These are phyloP conservation scores for Peromyscus nudipes DNA, from an alignment of 2,797 vertebrate genomes.

Conservation along the genomic window DNA sequence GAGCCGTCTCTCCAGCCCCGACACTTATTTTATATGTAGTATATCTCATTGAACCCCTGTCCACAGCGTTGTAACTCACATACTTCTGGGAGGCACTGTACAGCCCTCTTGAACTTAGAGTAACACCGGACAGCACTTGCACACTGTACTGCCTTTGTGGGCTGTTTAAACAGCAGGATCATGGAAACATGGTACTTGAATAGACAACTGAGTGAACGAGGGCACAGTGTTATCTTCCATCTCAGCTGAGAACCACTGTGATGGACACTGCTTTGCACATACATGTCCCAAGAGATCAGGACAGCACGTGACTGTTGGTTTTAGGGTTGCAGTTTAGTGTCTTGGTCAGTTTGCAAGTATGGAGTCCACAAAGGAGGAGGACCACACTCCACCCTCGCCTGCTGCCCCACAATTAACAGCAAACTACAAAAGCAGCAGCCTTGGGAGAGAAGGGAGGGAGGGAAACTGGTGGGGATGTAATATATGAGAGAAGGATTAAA, in stretches of 20 bases:
- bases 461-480: neutral
- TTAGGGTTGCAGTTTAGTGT: conserved; percentile 28
- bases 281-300: neutral
- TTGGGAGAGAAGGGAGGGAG: neutral
- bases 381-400: neutral
- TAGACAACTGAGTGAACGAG: neutral
- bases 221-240: neutral
- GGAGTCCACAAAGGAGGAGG: neutral
- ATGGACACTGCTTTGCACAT: neutral
- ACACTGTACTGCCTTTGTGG: neutral
- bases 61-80: neutral
- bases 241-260: neutral
- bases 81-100: neutral
- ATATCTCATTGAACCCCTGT: neutral
- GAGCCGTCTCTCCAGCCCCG: neutral
- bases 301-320: neutral
- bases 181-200: neutral
- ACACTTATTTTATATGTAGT: neutral
- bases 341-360: neutral
- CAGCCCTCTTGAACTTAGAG: neutral
- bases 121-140: neutral
- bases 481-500: neutral
- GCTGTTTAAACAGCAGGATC: neutral
- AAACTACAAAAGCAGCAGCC: neutral
- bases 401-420: neutral